These are phyloP conservation scores for Caranx ignobilis DNA, from an alignment of 2,113 vertebrate species.

Conservation along the genomic window DNA sequence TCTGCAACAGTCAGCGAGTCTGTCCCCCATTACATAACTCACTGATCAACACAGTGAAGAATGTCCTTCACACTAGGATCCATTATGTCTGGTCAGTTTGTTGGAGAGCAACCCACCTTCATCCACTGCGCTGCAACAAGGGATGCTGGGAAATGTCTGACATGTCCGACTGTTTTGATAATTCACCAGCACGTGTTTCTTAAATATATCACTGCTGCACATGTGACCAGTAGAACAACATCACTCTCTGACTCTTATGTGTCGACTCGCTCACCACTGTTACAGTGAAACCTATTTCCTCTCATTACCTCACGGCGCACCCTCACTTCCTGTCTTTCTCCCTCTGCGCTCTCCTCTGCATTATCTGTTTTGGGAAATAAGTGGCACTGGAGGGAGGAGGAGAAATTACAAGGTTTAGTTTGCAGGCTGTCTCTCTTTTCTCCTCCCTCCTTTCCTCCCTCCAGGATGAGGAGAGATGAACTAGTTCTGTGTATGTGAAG, in stretches of 20 bases:
- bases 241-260: background rate
- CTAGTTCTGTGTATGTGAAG: background rate
- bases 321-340: background rate
- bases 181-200: background rate
- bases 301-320: background rate
- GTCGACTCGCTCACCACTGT: background rate
- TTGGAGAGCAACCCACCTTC: background rate
- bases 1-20: background rate
- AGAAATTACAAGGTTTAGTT: slow-evolving; percentile 7
- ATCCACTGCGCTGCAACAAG: background rate
- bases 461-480: slow-evolving; percentile 17
- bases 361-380: slow-evolving; percentile 7
- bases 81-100: background rate
- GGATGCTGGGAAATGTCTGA: background rate
- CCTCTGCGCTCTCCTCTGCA: background rate
- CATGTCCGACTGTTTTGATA: background rate
- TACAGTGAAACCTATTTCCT: background rate
- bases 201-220: too few relatives aligned
- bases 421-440: slow-evolving; percentile 9
- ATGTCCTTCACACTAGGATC: background rate
- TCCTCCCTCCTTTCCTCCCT: background rate
- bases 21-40: background rate
- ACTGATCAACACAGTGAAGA: background rate
- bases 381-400: background rate
- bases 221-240: background rate